Evolutionary conservation across 2,888 invertebrate species (phyloP).

Genomic region (Drosophila testacea): DNA sequence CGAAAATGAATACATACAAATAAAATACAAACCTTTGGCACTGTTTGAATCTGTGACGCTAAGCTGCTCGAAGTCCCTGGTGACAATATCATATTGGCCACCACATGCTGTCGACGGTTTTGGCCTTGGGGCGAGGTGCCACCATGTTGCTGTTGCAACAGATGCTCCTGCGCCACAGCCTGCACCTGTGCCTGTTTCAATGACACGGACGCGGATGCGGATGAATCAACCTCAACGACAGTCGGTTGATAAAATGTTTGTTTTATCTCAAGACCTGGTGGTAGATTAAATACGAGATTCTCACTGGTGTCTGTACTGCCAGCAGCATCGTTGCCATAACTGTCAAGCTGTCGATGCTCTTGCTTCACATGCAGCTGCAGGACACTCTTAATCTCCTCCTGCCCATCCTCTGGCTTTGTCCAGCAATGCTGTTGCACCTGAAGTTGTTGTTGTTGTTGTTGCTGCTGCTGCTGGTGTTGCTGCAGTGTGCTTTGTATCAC

Average conservation of each 20-base stretch:
- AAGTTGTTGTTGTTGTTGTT: conserved; percentile 76
- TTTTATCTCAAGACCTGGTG: conserved; percentile 82
- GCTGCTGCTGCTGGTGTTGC: conserved; percentile 79
- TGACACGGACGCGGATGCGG: conserved; percentile 24
- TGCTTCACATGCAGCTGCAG: conserved; percentile 82
- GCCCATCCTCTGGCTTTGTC: conserved; percentile 78
- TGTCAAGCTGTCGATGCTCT: conserved; percentile 80
- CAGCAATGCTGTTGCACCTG: conserved; percentile 70
- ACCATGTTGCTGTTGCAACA: conserved; percentile 64
- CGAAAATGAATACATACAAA: conserved; percentile 77
- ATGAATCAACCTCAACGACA: conserved; percentile 52
- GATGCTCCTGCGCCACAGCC: conserved; percentile 65
- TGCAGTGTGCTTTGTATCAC: conserved; percentile 88
- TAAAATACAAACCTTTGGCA: conserved; percentile 84
- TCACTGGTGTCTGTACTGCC: conserved; percentile 71
- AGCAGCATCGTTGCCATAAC: conserved; percentile 60
- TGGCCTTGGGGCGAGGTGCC: conserved; percentile 42
- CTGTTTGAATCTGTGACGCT: conserved; percentile 85
- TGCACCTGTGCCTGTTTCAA: conserved; percentile 73
- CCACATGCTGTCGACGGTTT: conserved; percentile 80
- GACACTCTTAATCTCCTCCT: conserved; percentile 82
- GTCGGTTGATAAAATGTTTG: conserved; percentile 77
- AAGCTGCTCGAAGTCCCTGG: conserved; percentile 75
- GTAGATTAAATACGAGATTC: conserved; percentile 82
- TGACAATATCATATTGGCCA: conserved; percentile 84